Evolutionary conservation across 2,797 vertebrate species (phyloP).

Genomic region (Lutjanus campechanus): DNA sequence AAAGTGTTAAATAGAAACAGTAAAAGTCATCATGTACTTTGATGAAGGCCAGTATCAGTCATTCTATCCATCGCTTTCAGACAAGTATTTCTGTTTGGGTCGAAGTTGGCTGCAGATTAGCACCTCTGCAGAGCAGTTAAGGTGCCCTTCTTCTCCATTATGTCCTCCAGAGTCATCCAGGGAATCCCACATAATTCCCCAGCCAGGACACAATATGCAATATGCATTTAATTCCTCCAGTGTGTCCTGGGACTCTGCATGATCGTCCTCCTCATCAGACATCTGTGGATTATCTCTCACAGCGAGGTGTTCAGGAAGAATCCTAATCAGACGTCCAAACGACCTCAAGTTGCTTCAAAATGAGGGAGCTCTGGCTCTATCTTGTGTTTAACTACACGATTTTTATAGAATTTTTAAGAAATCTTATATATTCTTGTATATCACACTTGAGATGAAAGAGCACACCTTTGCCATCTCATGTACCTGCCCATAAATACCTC

Average conservation of each 20-base stretch:
- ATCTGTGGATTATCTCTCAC: constrained; percentile 40
- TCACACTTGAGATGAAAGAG: not conserved
- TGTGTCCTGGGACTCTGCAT: constrained; percentile 24
- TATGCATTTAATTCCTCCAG: constrained; percentile 41
- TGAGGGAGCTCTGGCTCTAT: not conserved
- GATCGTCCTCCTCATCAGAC: constrained; percentile 23
- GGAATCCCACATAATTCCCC: constrained; percentile 24
- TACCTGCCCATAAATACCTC: not conserved
- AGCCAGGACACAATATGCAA: constrained; percentile 27
- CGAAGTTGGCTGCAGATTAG: constrained; percentile 13
- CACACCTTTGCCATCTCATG: not conserved
- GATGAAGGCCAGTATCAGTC: not conserved
- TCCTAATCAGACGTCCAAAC: constrained; percentile 41
- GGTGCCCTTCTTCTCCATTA: constrained; percentile 17
- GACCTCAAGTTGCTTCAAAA: constrained; percentile 19
- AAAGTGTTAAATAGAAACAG: not conserved
- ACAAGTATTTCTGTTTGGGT: constrained; percentile 27
- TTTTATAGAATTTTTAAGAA: not conserved
- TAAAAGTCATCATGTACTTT: constrained; percentile 6
- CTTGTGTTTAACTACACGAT: not conserved
- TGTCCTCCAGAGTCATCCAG: constrained; percentile 22
- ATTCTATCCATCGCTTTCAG: constrained; percentile 23
- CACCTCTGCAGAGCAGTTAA: constrained; percentile 6
- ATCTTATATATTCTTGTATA: not conserved
- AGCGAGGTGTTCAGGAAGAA: constrained; percentile 3